Evolutionary conservation across 2,888 invertebrate species (phyloP), one percentile per base, ranked within the genome.

Genomic region (Drosophila heteroneura): DNA sequence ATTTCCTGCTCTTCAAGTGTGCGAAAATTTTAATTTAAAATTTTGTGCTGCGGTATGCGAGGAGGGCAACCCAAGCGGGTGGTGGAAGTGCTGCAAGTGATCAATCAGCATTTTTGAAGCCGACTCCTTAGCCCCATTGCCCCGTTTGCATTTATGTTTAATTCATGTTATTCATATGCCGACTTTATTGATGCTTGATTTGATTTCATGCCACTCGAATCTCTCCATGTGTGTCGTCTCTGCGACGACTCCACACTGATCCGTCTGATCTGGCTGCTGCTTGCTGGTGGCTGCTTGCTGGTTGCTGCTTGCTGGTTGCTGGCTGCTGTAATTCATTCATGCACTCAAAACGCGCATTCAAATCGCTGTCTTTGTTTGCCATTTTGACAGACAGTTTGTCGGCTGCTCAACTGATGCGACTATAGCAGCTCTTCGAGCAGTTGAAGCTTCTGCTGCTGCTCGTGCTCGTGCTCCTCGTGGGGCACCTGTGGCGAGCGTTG

Each of bases 131-230:
- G 37, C 41, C 54, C 60, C 52, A 26, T 30, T 49, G 10, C 35
- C 32, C 69, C 71, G 71, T 90, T 90, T 91, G 91, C 91, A 91
- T 90, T 91, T 91, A 90, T 90, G 91, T 90, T 89, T 91, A 91
- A 91, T 91, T 91, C 91, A 90, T 91, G 86, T 86, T 84, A 86
- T 86, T 86, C 84, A 86, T 89, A 89, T 79, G 90, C 89, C 76
- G 85, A 89, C 85, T 88, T 88, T 88, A 90, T 86, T 90, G 87
- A 84, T 87, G 86, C 87, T 83, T 82, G 84, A 89, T 90, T 84
- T 86, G 89, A 83, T 78, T 76, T 66, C 66, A 70, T 76, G 74
- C 57, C 68, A 69, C 73, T 56, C 69, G 69, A 63, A 70, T 52
- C 53, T 60, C 57, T 62, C 47, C 62, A 62, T 47, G 51, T 39